A percentile compares a stretch with the other conserved stretches of the same genome.
Conservation (phyloP, 2,888 invertebrate species). For the Drosophila cognata region DNA sequence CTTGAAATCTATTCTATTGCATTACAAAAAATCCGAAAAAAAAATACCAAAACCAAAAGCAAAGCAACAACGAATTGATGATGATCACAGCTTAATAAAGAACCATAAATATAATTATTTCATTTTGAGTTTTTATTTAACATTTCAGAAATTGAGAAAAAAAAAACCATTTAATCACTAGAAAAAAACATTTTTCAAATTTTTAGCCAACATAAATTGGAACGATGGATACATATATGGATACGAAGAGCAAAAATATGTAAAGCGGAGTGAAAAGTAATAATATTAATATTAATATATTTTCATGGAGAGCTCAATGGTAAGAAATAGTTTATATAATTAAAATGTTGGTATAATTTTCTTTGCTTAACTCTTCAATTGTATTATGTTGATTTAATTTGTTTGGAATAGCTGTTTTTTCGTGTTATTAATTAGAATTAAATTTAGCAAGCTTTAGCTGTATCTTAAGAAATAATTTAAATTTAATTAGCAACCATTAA, state of each 20-base stretch:
- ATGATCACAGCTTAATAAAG: slow-evolving; percentile 29
- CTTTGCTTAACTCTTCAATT: not conserved
- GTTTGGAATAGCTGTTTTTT: not conserved
- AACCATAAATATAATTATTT: slow-evolving; percentile 28
- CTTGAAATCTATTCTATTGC: slow-evolving; percentile 31
- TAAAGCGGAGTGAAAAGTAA: not conserved
- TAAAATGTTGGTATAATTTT: not conserved
- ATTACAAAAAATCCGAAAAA: slow-evolving; percentile 42
- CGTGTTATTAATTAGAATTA: not conserved
- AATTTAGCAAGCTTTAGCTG: not conserved
- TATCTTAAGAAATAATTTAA: not conserved
- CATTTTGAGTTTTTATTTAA: not conserved
- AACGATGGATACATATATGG: too few species aligned
- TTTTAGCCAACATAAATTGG: not conserved
- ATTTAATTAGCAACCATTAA: not conserved
- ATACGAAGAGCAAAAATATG: too few species aligned
- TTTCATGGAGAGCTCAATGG: not conserved
- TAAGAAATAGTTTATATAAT: not conserved
- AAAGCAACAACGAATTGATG: slow-evolving; percentile 28
- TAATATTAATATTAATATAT: too few species aligned
- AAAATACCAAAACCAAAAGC: slow-evolving; percentile 7
- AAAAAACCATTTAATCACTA: not conserved
- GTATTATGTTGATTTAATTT: not conserved
- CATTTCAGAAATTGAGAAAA: not conserved
- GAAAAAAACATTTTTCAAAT: not conserved